Base-by-base conservation (phyloP, 2,888 invertebrate genomes). In the Ichneumoninae sp. region DNA sequence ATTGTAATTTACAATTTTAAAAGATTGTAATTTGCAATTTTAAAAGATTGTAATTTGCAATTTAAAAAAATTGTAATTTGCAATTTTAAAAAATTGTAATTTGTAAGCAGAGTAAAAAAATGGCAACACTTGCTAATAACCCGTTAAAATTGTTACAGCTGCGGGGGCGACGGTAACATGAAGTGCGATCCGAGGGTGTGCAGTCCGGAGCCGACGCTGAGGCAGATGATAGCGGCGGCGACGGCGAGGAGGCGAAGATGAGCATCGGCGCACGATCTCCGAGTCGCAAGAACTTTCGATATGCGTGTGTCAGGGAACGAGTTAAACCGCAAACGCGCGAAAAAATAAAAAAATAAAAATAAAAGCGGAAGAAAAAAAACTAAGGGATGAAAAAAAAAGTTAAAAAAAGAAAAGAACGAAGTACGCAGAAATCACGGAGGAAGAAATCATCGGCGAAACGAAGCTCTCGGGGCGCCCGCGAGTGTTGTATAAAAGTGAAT, bases 91-190 rank as follows among this genome's bases (percentile, higher is more conserved):
- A 33, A 7, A 33, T 33, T 0, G 33, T 33, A 33, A 77, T 72
- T 69, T 54, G 36, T 50, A 52, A 52, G 36, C 10, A 47, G 16
- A 7, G 13, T 13, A 40, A 40, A 40, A 44, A 13, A 44, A 16
- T 52, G 33, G 36, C 30, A 2, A 74, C 22, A 26, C 78, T 40
- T 40, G 33, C 40, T 81, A 81, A 60, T 72, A 40, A 26, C 78
- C 36, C 78, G 52, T 47, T 33, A 10, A 36, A 74, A 16, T 70
- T 77, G 74, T 87, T 76, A 95, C 94, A 98, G 98, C 94, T 98
- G 98, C 94, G 98, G 98, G 91, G 96, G 97, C 87, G 97, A 97
- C 94, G 98, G 98, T 90, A 97, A 98, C 94, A 98, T 98, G 98
- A 97, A 98, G 94, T 98, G 98, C 94, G 97, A 98, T 94, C 98